Evolutionary conservation across 1,140 invertebrate genomes (phyloP), one percentile per base, ranked within the genome.

Genomic region (Nasonia longicornis): DNA sequence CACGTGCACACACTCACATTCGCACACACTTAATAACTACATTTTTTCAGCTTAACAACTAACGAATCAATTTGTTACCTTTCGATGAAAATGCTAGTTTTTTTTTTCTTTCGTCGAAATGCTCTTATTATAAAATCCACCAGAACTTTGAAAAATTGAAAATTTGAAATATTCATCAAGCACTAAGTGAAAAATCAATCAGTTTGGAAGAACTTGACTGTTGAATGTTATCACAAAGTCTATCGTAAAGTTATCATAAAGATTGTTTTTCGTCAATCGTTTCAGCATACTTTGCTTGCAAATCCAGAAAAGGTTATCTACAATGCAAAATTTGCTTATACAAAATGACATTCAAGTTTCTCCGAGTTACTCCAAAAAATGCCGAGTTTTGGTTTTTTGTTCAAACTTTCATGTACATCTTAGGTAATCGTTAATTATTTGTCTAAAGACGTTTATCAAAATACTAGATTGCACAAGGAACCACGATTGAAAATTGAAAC

Each of bases 161-260:
- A 58, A 52, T 79, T 67, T 22, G 16, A 58, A 38, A 64, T 79
- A 16, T 22, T 79, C 35, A 58, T 71, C 8, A 79, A 71, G 38
- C 14, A 45, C 48, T 72, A 58, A 26, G 42, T 38, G 42, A n/a
- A 74, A 80, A 29, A 74, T 69, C 22, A 76, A 75, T 76, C 16
- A 69, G 14, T 70, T 76, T 81, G 58, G 73, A 81, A 81, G 66
- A 81, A 71, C 58, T 58, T 77, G 73, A 81, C 67, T 45, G 31
- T 76, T 71, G 8, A 77, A 63, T 63, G 71, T 71, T 71, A 77
- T 81, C 69, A 81, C 66, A 77, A 75, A 81, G 38, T 67, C 29
- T 71, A 58, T 76, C 20, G 14, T 31, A 52, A 67, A 76, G 38
- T 69, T 75, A 22, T 74, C 10, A 64, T 79, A 64, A 58, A 79